A percentile compares a stretch with the other conserved stretches of the same genome.
These are phyloP conservation scores for Nymphalis polychloros DNA, from an alignment of 2,888 invertebrate genomes.

Conservation along the genomic window DNA sequence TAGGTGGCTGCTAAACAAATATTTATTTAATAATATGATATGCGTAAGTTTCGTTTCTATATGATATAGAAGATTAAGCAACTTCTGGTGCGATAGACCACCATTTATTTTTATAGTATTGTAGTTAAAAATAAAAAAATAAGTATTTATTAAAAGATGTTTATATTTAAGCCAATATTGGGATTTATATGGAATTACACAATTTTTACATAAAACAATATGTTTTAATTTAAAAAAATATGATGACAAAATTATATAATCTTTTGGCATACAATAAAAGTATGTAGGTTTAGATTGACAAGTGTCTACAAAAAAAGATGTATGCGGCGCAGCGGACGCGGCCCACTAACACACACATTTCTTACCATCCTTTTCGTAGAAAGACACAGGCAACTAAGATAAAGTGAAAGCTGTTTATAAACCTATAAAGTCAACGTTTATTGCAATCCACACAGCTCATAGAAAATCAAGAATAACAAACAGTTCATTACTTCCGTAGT, in stretches of 20 bases:
- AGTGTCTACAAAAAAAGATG: constrained; percentile 67
- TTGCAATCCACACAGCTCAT: constrained; percentile 61
- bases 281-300: constrained; percentile 62
- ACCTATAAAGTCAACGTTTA: constrained; percentile 73
- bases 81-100: too few species aligned
- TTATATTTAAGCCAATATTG: constrained; percentile 1
- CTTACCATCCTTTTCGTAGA: constrained; percentile 79
- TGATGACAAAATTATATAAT: constrained; percentile 5
- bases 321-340: constrained; percentile 70
- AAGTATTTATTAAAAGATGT: constrained; percentile 9
- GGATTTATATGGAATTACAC: background rate
- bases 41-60: too few species aligned
- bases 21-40: constrained; percentile 7
- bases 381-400: constrained; percentile 73
- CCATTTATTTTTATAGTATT: background rate
- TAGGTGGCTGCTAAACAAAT: background rate
- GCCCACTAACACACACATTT: constrained; percentile 79
- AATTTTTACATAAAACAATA: background rate
- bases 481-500: constrained; percentile 39
- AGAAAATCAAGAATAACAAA: constrained; percentile 55
- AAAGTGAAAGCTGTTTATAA: constrained; percentile 79
- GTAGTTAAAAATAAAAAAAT: background rate
- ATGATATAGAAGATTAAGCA: too few species aligned
- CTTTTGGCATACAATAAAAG: background rate
- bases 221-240: background rate